Percentiles rank a stretch among this genome's conserved stretches.
These are phyloP conservation scores for Pantelozetes paolii DNA, from an alignment of 2,888 invertebrate genomes.

Conservation along the genomic window DNA sequence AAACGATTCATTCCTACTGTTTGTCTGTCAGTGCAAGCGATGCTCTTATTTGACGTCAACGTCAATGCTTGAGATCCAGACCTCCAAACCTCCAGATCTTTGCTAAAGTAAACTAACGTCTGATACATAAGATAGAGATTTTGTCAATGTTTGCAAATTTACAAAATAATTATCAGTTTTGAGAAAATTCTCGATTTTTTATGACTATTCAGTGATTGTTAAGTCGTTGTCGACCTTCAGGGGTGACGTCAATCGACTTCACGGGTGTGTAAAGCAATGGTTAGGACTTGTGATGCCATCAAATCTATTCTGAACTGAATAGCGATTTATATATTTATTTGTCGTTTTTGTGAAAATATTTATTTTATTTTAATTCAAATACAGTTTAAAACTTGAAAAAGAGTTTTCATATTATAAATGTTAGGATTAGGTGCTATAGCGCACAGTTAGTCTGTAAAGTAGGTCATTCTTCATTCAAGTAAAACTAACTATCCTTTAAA, in stretches of 20 bases:
- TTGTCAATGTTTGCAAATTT: background rate
- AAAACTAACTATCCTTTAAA: slow-evolving; percentile 27
- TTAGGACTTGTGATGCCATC: background rate
- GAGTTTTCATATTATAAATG: background rate
- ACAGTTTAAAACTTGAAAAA: background rate
- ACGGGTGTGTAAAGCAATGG: background rate
- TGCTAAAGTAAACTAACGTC: no score
- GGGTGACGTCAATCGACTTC: slow-evolving; percentile 15
- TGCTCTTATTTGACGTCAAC: no score
- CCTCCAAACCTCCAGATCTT: no score
- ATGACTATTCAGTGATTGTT: background rate
- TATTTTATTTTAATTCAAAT: background rate
- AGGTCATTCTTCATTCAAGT: slow-evolving; percentile 14
- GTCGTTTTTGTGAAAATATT: background rate
- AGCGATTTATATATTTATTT: background rate
- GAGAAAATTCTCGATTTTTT: background rate
- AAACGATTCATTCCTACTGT: no score
- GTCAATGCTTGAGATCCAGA: no score
- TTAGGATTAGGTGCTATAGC: background rate
- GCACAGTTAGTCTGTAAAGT: background rate
- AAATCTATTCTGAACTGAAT: background rate
- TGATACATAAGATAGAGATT: no score
- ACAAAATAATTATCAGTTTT: background rate
- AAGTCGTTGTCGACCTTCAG: background rate
- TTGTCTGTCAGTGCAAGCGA: no score